Percentiles rank a stretch among this genome's conserved stretches.
Conservation (phyloP, 1,140 invertebrate species). For the Drosophila watanabei region DNA sequence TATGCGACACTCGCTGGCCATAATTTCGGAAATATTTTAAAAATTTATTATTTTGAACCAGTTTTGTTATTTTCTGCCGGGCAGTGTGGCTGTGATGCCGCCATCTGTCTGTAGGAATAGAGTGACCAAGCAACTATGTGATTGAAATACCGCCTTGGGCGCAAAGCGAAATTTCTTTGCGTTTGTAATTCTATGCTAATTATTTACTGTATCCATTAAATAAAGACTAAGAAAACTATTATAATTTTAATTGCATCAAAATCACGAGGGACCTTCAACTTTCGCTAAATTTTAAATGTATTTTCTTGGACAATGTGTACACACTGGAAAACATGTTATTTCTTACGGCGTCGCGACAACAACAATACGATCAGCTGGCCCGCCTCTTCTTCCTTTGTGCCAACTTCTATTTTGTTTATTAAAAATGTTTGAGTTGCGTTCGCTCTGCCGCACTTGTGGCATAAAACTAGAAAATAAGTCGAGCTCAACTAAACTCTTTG, state of each 20-base stretch:
- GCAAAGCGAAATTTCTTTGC: neutral
- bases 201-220: neutral
- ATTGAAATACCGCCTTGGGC: neutral
- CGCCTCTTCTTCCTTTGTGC: neutral
- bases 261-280: neutral
- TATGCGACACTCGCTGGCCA: constrained; percentile 48
- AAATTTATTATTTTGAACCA: neutral
- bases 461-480: constrained; percentile 17
- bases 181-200: neutral
- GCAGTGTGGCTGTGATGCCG: neutral
- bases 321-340: neutral
- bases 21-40: neutral
- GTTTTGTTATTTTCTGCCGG: constrained; percentile 5
- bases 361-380: constrained; percentile 6
- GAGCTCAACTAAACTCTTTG: constrained; percentile 30
- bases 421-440: constrained; percentile 27
- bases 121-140: neutral
- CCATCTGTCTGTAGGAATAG: neutral
- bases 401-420: constrained; percentile 1
- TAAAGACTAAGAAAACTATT: too few relatives aligned
- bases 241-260: neutral
- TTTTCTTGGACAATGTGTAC: too few relatives aligned
- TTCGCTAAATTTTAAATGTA: neutral
- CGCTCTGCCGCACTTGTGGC: constrained; percentile 61
- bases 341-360: neutral